phyloP scores from a whole-genome alignment of 2,113 vertebrate genomes.

The Asarcornis scutulata region DNA sequence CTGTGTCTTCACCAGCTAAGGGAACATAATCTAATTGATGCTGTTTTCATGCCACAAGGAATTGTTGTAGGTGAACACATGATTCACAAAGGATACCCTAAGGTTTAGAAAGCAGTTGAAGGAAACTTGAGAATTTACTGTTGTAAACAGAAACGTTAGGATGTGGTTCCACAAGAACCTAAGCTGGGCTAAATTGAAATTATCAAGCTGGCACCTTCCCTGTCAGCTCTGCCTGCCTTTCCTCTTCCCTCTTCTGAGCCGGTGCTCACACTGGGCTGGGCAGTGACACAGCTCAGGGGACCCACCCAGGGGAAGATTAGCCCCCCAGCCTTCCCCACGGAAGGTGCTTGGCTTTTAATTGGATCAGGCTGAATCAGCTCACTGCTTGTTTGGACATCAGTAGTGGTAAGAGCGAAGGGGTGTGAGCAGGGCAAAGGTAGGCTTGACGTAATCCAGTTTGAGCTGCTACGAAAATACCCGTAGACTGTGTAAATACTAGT shows the following conservation, averaged over 20 bases:
- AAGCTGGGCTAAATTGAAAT: background rate
- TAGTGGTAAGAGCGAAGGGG: background rate
- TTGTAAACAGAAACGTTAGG: background rate
- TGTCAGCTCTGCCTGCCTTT: background rate
- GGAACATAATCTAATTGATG: background rate
- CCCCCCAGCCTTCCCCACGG: background rate
- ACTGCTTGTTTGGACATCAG: background rate
- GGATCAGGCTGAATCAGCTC: background rate
- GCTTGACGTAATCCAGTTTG: background rate
- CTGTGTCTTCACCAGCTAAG: background rate
- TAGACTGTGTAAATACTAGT: constrained; percentile 16
- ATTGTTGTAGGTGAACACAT: background rate
- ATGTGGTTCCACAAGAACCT: background rate
- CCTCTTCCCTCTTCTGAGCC: background rate
- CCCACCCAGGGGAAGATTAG: background rate
- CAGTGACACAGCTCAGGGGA: background rate
- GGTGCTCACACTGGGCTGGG: background rate
- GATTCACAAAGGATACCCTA: background rate
- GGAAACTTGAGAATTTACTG: background rate
- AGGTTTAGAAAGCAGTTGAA: background rate
- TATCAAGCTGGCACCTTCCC: background rate
- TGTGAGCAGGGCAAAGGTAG: constrained; percentile 47
- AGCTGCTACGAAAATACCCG: background rate
- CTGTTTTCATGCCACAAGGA: background rate
- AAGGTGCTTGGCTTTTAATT: background rate